Evolutionary conservation across 2,797 vertebrate species (phyloP), one percentile per base, ranked within the genome.

Genomic region (Siniperca undulata): DNA sequence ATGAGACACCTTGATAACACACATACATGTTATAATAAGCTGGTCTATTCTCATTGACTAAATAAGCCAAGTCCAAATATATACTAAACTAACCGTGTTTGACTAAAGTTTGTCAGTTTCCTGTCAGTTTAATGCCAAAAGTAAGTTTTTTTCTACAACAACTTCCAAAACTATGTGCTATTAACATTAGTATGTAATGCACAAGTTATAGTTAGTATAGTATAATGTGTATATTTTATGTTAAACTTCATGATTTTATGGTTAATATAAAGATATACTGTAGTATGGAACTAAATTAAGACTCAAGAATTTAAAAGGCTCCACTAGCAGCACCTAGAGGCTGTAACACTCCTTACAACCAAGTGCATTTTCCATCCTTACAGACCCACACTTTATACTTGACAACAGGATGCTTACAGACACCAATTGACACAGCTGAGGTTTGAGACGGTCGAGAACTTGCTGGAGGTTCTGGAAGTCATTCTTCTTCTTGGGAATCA

Each of bases 401-500:
- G 7, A 55, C 11, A 55, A 16, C 1, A 58, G 40, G 74, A 24
- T 50, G 64, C 96, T 95, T 88, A 98, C 97, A 44, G 96, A 95
- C 0, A 84, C 14, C 3, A 92, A 79, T 76, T 96, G 95, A 3
- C 96, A 96, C 27, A 99, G 91, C 0, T 88, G 87, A 0, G 88
- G 93, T 73, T 89, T 94, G 62, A 98, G 92, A 22, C 87, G 91
- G n/a, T 97, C 94, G 0, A 96, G 87, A 48, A 91, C 81, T 0
- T 95, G 92, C 10, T 93, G 95, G 0, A 89, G 87, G 42, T 93
- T 94, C 55, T 89, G 90, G 19, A 82, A 67, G 13, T 93, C 86
- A 0, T 88, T 90, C 60, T 93, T 95, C 30, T 94, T 97, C 80
- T 96, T 95, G 12, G 93, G 88, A 4, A 96, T 94, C 13, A 95